Percentiles rank a stretch among this genome's conserved stretches.
phyloP scores from a whole-genome alignment of 2,888 invertebrate species.

The Chrysolina haemoptera region DNA sequence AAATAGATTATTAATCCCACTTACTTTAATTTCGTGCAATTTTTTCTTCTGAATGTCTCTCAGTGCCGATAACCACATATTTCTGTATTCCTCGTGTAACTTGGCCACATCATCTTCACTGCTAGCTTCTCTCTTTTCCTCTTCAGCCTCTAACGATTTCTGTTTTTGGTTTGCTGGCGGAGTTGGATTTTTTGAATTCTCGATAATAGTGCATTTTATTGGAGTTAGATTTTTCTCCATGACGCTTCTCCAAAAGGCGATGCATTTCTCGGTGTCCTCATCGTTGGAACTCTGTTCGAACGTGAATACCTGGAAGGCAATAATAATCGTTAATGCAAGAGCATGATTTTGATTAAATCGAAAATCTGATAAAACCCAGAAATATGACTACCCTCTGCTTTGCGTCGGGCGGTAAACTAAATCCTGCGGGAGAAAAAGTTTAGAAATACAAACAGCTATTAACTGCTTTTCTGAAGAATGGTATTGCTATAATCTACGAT shows the following conservation, averaged over 20 bases:
- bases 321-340: too few species aligned
- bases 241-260: constrained; percentile 59
- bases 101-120: constrained; percentile 32
- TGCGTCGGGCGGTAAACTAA: too few species aligned
- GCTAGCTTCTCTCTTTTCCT: constrained; percentile 20
- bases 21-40: constrained; percentile 54
- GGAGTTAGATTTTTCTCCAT: constrained; percentile 59
- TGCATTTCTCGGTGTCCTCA: constrained; percentile 60
- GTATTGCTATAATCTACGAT: not conserved
- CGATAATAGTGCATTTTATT: constrained; percentile 58
- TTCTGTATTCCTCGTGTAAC: constrained; percentile 47
- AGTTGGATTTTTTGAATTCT: constrained; percentile 39
- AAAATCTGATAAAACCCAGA: too few species aligned
- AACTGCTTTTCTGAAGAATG: too few species aligned
- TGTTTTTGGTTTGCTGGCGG: constrained; percentile 8
- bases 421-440: too few species aligned
- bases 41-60: constrained; percentile 55
- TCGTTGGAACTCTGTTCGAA: constrained; percentile 54
- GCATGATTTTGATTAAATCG: too few species aligned
- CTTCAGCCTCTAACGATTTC: constrained; percentile 21
- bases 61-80: constrained; percentile 52
- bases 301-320: constrained; percentile 52
- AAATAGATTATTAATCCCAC: not conserved
- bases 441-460: too few species aligned
- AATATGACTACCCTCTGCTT: too few species aligned